Evolutionary conservation across 2,113 vertebrate genomes (phyloP).

Genomic region (Heterotilapia buettikoferi): DNA sequence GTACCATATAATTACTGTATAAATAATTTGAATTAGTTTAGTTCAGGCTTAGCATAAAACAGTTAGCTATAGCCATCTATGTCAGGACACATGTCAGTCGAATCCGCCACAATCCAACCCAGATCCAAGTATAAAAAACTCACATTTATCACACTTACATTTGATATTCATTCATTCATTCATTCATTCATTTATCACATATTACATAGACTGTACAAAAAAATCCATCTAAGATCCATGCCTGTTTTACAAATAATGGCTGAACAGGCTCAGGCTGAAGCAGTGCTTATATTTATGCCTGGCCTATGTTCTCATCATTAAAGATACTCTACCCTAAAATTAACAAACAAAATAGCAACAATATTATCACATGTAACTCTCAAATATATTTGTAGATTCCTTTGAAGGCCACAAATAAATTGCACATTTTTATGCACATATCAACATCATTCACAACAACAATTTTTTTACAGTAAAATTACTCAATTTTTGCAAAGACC

Average conservation of each 20-base stretch:
- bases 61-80: rapidly evolving
- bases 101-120: rapidly evolving
- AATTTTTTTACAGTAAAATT: not conserved
- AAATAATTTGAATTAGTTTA: not conserved
- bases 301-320: not conserved
- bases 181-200: not conserved
- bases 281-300: not conserved
- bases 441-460: not conserved
- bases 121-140: not conserved
- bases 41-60: not conserved
- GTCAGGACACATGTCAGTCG: not conserved
- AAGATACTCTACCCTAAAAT: not conserved
- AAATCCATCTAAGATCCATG: not conserved
- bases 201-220: not conserved
- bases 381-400: not conserved
- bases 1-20: not conserved
- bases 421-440: not conserved
- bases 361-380: not conserved
- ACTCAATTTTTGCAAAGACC: not conserved
- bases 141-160: not conserved
- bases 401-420: not conserved
- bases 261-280: not conserved
- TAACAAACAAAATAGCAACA: not conserved
- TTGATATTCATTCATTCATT: rapidly evolving
- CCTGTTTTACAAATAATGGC: rapidly evolving